Conservation (phyloP, 1,140 invertebrate genomes). For the Battus philenor region DNA sequence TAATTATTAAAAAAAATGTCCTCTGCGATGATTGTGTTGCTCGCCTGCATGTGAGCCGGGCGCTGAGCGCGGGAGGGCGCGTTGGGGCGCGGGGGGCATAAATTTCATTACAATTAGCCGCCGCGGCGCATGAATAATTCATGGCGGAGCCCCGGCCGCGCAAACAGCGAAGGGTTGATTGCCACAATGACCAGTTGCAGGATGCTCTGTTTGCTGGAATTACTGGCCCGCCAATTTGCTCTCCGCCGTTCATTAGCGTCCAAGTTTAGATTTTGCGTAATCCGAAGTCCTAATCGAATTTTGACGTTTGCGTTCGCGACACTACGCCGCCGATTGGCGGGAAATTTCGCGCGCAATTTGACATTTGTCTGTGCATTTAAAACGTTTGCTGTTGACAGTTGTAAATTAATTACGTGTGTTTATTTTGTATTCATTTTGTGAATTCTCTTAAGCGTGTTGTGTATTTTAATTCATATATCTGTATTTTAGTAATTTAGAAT, state of each 20-base stretch:
- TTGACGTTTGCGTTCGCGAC: neutral
- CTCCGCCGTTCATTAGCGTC: constrained; percentile 39
- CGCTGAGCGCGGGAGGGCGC: constrained; percentile 9
- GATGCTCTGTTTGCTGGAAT: constrained; percentile 48
- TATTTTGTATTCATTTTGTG: too few relatives aligned
- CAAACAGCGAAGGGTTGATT: constrained; percentile 66
- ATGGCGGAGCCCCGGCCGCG: constrained; percentile 36
- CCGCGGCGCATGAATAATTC: constrained; percentile 64
- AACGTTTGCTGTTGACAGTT: too few relatives aligned
- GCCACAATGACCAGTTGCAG: constrained; percentile 46
- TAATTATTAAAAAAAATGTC: too few relatives aligned
- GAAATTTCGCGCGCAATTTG: constrained; percentile 2
- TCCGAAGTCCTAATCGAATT: constrained; percentile 7
- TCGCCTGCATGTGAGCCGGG: too few relatives aligned
- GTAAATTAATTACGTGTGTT: too few relatives aligned
- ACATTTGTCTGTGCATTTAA: too few relatives aligned
- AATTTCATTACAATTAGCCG: constrained; percentile 74
- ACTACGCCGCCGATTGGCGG: neutral
- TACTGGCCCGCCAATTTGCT: constrained; percentile 43
- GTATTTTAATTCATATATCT: too few relatives aligned
- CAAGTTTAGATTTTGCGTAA: constrained; percentile 38
- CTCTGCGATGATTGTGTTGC: too few relatives aligned
- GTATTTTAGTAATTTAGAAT: too few relatives aligned
- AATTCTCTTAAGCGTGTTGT: too few relatives aligned
- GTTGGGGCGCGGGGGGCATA: constrained; percentile 34